Base-by-base conservation (phyloP, 2,113 vertebrate genomes). In the Craseonycteris thonglongyai region DNA sequence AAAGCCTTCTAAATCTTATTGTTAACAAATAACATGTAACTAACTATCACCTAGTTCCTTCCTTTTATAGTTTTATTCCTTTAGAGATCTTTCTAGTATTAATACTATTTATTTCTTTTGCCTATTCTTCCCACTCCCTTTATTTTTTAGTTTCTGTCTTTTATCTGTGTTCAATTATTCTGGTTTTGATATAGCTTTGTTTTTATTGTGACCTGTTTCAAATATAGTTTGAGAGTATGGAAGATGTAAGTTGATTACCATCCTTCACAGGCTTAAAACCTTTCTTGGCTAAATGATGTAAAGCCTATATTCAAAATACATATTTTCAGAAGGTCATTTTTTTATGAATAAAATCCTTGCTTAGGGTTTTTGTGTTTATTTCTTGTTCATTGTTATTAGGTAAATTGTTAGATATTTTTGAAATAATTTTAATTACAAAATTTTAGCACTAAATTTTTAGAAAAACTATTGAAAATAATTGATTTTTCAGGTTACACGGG, bases 401-500 rank as follows among this genome's bases (percentile, higher is more conserved):
- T 58, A 71, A 84, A 80, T 47, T 88, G 21, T 58, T 38, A 9
- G 6, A 28, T 75, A 15, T 49, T 49, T 80, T 87, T 80, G 22
- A 76, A 95, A 61, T 90, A 2, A 69, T 10, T 81, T 63, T 30
- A 56, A 35, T 72, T 8, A 24, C 35, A 54, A 21, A n/a, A 51
- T 61, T 90, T 88, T 65, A 78, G 15, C 38, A n/a, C 49, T 84
- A 11, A 61, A 45, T 45, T 22, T 81, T 81, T 56, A 49, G 72
- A 79, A 69, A 58, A 83, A 19, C 33, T 65, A 45, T 14, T 76
- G 21, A 74, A 91, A 95, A 33, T 63, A 65, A 89, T 96, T 96
- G 56, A 71, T 95, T 97, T 96, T 98, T 65, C 98, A 99, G 99
- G 99, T 99, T 98, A 99, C 99, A 98, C 99, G 99, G 98, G 99